These are phyloP conservation scores for Rhingia campestris DNA, from an alignment of 2,888 invertebrate species.

Conservation along the genomic window DNA sequence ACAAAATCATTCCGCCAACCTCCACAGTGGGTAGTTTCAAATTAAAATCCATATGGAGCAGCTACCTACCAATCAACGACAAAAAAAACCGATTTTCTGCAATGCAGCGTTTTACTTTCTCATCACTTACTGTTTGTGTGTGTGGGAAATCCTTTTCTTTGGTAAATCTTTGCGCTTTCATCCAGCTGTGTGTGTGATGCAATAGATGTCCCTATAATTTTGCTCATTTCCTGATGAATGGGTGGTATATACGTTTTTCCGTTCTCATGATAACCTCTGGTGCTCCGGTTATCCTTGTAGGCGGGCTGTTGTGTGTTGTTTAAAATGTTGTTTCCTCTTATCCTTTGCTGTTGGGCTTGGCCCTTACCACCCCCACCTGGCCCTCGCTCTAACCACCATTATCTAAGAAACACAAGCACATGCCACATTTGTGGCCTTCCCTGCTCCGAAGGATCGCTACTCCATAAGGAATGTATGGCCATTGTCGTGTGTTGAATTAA, in stretches of 20 bases:
- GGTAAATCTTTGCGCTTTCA: constrained; percentile 3
- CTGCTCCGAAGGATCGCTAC: constrained; percentile 36
- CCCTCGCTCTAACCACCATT: constrained; percentile 39
- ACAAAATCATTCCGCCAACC: constrained; percentile 12
- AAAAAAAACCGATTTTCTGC: constrained; percentile 46
- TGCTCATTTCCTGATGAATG: constrained; percentile 44
- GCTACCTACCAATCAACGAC: constrained; percentile 26
- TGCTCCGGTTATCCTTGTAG: constrained; percentile 26
- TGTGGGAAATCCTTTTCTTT: constrained; percentile 16
- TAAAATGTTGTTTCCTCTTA: constrained; percentile 30
- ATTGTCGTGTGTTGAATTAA: constrained; percentile 64
- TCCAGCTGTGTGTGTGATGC: background rate
- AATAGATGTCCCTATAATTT: constrained; percentile 55
- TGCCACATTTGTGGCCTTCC: constrained; percentile 45
- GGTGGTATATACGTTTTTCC: constrained; percentile 5
- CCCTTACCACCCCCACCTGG: constrained; percentile 6
- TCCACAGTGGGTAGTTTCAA: constrained; percentile 39
- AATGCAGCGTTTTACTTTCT: constrained; percentile 52
- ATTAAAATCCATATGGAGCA: constrained; percentile 1
- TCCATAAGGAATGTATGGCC: constrained; percentile 13
- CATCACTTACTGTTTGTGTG: constrained; percentile 21
- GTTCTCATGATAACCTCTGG: constrained; percentile 33
- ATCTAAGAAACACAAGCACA: constrained; percentile 50
- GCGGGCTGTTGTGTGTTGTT: constrained; percentile 21
- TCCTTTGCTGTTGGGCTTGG: constrained; percentile 17